Base-by-base conservation (phyloP, 2,113 vertebrate species). In the Uropsilus gracilis region DNA sequence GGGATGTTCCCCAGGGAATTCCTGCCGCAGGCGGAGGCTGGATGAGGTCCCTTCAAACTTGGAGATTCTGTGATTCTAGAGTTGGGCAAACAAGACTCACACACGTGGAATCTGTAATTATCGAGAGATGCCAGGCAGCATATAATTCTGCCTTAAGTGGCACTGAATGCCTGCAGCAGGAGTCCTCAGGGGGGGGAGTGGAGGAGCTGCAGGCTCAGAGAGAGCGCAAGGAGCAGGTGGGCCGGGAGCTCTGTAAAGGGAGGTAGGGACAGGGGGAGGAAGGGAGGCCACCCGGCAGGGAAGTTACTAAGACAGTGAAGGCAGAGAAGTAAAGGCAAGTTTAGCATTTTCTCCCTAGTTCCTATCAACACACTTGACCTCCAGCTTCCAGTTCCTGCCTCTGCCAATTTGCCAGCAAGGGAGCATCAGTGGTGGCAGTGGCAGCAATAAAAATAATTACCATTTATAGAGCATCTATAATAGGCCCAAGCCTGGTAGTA, bases 51-150 rank as follows among this genome's bases (percentile, higher is more conserved):
- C 95, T 96, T 96, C 96, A 96, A 96, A 97, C 95, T 93, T 94
- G 95, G 97, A 97, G 97, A 97, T 96, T 97, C 80, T 97, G 93
- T 95, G 97, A 97, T 97, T 95, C 90, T 94, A 64, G 95, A 97
- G 95, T 96, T 97, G 97, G 97, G 97, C 94, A 97, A 97, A 97
- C 97, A 97, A 97, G 96, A 89, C 94, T 95, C 97, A 95, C 84
- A 97, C 97, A 97, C 96, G 95, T 97, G 95, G 97, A 97, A 94
- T 97, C 97, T 96, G 95, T 97, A 97, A 97, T 97, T 97, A 97
- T 94, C 71, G 87, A 97, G 97, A 97, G 97, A 97, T 77, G 95
- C 96, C 95, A 97, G 97, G 95, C 97, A 96, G 96, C 97, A 97
- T 97, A 76, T 96, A 94, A 97, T 96, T 97, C 96, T 30, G 95